Percentiles rank a stretch among this genome's conserved stretches.
These are phyloP conservation scores for Caenorhabditis sp. DNA, from an alignment of 2,888 invertebrate species.

Conservation along the genomic window DNA sequence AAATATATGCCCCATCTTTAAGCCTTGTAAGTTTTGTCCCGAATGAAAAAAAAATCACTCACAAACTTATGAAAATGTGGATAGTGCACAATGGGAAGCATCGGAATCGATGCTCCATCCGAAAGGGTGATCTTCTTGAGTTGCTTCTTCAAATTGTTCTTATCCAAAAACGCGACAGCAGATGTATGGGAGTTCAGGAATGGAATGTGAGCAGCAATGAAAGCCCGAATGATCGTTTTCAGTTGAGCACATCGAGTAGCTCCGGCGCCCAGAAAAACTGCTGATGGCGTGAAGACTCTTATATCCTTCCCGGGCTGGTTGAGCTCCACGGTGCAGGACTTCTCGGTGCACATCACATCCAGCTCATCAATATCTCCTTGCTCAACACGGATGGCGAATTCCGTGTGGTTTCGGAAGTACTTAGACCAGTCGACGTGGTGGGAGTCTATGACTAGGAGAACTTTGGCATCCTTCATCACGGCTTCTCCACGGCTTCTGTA, in stretches of 20 bases:
- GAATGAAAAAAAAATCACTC: conserved; percentile 43
- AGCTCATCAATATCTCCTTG: conserved; percentile 75
- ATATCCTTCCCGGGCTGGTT: conserved; percentile 67
- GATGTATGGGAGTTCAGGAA: conserved; percentile 72
- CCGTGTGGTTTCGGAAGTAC: conserved; percentile 70
- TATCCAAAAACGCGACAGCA: conserved; percentile 71
- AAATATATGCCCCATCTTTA: too few species aligned
- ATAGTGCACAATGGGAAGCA: conserved; percentile 76
- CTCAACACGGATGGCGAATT: conserved; percentile 71
- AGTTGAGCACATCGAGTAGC: conserved; percentile 67
- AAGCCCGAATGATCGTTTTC: conserved; percentile 67
- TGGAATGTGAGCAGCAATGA: conserved; percentile 72
- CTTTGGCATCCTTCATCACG: conserved; percentile 70
- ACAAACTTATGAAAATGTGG: conserved; percentile 77
- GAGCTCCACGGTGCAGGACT: conserved; percentile 69
- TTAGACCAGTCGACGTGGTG: conserved; percentile 73
- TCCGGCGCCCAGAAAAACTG: conserved; percentile 70
- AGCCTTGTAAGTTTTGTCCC: too few species aligned
- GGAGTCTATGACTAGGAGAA: conserved; percentile 72
- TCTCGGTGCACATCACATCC: conserved; percentile 74
- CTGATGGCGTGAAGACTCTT: conserved; percentile 66
- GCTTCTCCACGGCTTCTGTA: conserved; percentile 64
- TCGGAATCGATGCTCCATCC: conserved; percentile 72
- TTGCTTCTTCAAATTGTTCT: conserved; percentile 74
- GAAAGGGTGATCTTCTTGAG: conserved; percentile 68